A percentile compares a stretch with the other conserved stretches of the same genome.
Evolutionary conservation across 2,113 vertebrate genomes (phyloP).

Genomic region (Daphoenositta chrysoptera): DNA sequence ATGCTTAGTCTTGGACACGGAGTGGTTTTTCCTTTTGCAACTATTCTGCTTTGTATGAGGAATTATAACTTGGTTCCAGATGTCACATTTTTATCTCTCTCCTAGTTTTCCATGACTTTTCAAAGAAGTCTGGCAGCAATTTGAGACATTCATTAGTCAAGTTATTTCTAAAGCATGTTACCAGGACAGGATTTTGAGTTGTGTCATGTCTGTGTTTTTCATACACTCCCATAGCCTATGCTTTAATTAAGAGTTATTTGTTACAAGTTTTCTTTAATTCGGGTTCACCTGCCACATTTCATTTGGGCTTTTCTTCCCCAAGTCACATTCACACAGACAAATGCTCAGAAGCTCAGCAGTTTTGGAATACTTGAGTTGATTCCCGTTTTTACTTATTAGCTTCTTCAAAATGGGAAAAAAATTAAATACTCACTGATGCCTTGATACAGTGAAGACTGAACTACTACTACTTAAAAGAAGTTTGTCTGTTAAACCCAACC

Average conservation of each 20-base stretch:
- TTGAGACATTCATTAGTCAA: slow-evolving; percentile 45
- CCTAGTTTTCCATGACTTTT: slow-evolving; percentile 26
- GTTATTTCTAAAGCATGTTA: slow-evolving; percentile 36
- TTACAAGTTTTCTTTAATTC: slow-evolving; percentile 9
- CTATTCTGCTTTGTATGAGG: background rate
- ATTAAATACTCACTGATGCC: background rate
- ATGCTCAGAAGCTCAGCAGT: background rate
- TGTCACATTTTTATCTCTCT: slow-evolving; percentile 50
- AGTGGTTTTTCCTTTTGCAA: background rate
- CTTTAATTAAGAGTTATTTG: slow-evolving; percentile 43
- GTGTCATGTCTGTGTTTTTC: slow-evolving; percentile 45
- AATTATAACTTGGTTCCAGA: slow-evolving; percentile 24
- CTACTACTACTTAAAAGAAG: fast-evolving
- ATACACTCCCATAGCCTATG: background rate
- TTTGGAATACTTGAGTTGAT: background rate
- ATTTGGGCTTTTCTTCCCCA: background rate
- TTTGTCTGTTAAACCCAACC: background rate
- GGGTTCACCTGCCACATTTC: background rate
- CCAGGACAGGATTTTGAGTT: slow-evolving; percentile 16
- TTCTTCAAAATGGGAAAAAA: background rate
- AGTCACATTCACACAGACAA: background rate
- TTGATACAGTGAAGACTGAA: background rate
- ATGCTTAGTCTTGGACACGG: fast-evolving
- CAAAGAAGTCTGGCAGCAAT: slow-evolving; percentile 53
- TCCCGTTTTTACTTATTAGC: slow-evolving; percentile 5